A percentile compares a stretch with the other conserved stretches of the same genome.
Evolutionary conservation across 2,797 vertebrate species (phyloP).

Genomic region (Morus bassanus): DNA sequence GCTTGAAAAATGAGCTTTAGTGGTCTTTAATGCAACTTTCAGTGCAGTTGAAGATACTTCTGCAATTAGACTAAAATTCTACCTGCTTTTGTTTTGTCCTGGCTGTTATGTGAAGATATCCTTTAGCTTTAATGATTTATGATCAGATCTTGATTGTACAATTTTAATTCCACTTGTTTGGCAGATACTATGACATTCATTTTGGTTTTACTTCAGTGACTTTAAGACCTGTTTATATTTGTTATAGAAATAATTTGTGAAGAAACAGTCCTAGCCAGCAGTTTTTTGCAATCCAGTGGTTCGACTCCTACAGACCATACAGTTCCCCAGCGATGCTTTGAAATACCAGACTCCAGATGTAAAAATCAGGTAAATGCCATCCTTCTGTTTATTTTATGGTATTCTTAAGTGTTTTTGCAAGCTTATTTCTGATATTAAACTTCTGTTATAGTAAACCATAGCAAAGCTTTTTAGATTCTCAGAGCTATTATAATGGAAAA

Average conservation of each 20-base stretch:
- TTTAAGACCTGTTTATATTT: conserved; percentile 39
- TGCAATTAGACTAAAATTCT: not conserved
- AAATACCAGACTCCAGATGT: conserved; percentile 71
- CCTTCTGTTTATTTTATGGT: not conserved
- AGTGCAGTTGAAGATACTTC: not conserved
- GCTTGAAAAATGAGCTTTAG: not conserved
- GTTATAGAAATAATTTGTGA: conserved; percentile 82
- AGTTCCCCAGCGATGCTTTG: conserved; percentile 78
- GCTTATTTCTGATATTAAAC: not conserved
- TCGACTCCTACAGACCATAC: conserved; percentile 79
- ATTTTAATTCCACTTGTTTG: not conserved
- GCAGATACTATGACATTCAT: not conserved
- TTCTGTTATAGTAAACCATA: not conserved
- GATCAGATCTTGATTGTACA: not conserved
- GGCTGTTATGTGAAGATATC: not conserved
- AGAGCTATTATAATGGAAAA: not conserved
- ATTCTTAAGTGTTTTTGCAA: not conserved
- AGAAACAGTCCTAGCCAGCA: conserved; percentile 82
- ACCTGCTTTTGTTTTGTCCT: not conserved
- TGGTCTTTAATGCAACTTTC: not conserved
- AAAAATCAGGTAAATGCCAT: conserved; percentile 71
- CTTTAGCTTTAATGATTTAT: not conserved
- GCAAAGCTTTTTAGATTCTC: not conserved
- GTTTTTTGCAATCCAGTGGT: conserved; percentile 70
- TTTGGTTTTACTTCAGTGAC: not conserved